phyloP scores from a whole-genome alignment of 2,888 invertebrate species.

The Neocrepidodera transversa region DNA sequence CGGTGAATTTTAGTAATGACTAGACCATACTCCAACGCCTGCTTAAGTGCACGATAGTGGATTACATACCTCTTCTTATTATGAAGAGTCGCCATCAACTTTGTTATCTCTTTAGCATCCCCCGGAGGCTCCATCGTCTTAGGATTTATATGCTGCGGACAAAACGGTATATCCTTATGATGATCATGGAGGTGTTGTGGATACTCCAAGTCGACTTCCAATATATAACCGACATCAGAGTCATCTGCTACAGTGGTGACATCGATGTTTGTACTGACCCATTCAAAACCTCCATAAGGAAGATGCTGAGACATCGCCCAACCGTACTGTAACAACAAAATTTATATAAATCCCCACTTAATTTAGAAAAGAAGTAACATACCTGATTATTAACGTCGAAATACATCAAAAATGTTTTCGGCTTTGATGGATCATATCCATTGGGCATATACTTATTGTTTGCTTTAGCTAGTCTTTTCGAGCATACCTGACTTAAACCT shows the following conservation, averaged over 20 bases:
- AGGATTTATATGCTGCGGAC: slow-evolving; percentile 15
- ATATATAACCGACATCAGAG: slow-evolving; percentile 42
- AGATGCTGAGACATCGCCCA: slow-evolving; percentile 43
- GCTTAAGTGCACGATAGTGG: slow-evolving; percentile 40
- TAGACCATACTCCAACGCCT: slow-evolving; percentile 17
- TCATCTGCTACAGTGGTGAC: slow-evolving; percentile 35
- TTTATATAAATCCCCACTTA: not conserved
- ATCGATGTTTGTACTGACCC: slow-evolving; percentile 23
- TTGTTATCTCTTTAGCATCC: slow-evolving; percentile 26
- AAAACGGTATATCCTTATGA: not conserved
- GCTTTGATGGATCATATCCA: slow-evolving; percentile 44
- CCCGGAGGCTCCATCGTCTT: slow-evolving; percentile 8
- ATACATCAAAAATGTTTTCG: slow-evolving; percentile 40
- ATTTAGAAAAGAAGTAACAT: not conserved
- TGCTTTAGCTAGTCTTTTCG: no score
- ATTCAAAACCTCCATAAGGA: slow-evolving; percentile 38
- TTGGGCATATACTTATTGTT: slow-evolving; percentile 42
- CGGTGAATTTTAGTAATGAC: slow-evolving; percentile 38
- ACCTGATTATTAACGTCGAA: slow-evolving; percentile 37
- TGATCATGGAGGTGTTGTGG: not conserved
- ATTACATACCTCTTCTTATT: slow-evolving; percentile 44
- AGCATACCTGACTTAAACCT: slow-evolving; percentile 29
- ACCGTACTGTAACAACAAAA: slow-evolving; percentile 37
- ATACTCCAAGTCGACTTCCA: slow-evolving; percentile 59
- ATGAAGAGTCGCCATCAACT: slow-evolving; percentile 43